Conservation (phyloP, 2,113 vertebrate species). For the Gallinago paraguaiae region DNA sequence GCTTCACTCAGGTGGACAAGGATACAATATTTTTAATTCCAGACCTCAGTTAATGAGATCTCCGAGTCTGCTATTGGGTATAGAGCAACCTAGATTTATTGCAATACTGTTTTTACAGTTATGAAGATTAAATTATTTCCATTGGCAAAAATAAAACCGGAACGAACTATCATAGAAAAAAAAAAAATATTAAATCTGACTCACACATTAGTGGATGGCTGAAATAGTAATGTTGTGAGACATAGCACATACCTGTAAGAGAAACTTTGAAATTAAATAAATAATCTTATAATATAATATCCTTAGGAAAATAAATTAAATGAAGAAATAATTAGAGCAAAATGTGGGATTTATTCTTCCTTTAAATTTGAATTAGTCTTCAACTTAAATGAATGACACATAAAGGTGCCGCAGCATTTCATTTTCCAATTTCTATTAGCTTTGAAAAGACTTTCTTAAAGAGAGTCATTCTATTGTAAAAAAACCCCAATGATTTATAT, state of each 20-base stretch:
- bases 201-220: neutral
- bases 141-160: slow-evolving; percentile 5
- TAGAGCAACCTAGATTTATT: neutral
- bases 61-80: neutral
- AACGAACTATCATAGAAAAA: neutral
- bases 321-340: neutral
- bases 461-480: neutral
- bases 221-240: neutral
- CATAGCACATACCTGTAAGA: neutral
- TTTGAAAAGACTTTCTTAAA: neutral
- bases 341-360: neutral
- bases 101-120: neutral
- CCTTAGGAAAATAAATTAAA: neutral
- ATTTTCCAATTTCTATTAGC: neutral
- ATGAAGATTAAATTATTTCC: slow-evolving; percentile 16
- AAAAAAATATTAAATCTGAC: neutral
- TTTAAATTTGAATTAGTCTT: neutral
- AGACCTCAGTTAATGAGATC: neutral
- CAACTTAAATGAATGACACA: neutral
- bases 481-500: neutral
- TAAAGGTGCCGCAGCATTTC: neutral
- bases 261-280: neutral
- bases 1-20: neutral
- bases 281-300: neutral
- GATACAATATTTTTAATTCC: neutral